Conservation (phyloP, 2,888 invertebrate genomes). For the Brenthis hecate region DNA sequence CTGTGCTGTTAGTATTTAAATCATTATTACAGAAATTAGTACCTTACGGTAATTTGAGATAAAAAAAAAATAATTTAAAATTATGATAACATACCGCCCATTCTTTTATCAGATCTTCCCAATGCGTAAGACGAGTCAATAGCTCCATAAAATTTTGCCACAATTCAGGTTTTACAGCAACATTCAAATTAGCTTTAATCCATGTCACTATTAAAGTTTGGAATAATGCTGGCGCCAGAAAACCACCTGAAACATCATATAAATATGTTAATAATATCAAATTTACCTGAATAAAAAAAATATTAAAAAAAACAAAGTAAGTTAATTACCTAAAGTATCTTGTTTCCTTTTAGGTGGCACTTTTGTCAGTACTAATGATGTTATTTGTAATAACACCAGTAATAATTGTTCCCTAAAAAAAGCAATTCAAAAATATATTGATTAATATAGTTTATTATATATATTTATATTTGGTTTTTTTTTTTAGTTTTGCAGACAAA, state of each 20-base stretch:
- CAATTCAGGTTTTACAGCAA: constrained; percentile 91
- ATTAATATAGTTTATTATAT: background rate
- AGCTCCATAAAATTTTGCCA: constrained; percentile 97
- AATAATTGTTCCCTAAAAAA: constrained; percentile 90
- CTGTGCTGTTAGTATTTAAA: too few relatives aligned
- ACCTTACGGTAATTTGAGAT: background rate
- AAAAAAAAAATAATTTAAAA: background rate
- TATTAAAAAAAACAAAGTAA: background rate
- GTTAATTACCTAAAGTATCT: constrained; percentile 83
- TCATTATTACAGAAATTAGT: too few relatives aligned
- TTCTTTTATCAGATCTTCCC: constrained; percentile 97
- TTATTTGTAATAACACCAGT: constrained; percentile 93
- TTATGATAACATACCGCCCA: constrained; percentile 89
- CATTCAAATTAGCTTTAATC: constrained; percentile 98
- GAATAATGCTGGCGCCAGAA: constrained; percentile 92
- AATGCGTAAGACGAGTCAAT: constrained; percentile 93
- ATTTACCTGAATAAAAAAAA: constrained; percentile 6
- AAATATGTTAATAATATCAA: background rate
- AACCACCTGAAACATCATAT: constrained; percentile 80
- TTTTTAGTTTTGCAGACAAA: too few relatives aligned
- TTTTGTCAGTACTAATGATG: constrained; percentile 92
- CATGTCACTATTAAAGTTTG: constrained; percentile 98
- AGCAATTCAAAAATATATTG: background rate
- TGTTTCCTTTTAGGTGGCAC: constrained; percentile 89
- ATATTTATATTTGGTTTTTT: too few relatives aligned